Evolutionary conservation across 2,888 invertebrate species (phyloP), one percentile per base, ranked within the genome.

Genomic region (Griposia aprilina): DNA sequence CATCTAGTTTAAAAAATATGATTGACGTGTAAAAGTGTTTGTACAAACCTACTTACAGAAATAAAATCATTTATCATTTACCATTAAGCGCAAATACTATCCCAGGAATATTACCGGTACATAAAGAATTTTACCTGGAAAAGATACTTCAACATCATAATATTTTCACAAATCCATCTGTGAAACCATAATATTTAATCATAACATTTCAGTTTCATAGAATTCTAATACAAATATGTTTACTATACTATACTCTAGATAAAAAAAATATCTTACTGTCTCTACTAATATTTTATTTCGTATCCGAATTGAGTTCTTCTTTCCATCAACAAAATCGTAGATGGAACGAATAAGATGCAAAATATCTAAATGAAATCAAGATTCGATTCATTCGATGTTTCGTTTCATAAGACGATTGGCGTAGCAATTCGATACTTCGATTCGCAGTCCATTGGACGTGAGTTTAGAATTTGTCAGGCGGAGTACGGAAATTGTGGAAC

Each of bases 281-380:
- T 45, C 11, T 8, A 63, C 50, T 41, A 71, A 76, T 78, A 78
- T 78, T 70, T 60, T 74, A 73, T 86, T 87, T 69, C 74, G n/a
- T 7, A 30, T 26, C 65, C 45, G 52, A 86, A 87, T 87, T 70
- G 72, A 74, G 71, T 85, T 80, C 63, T 48, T n/a, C 41, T 50
- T 72, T 77, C 82, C 82, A 88, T 86, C 82, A 87, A 85, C 78
- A 81, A 87, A 85, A 82, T 76, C 75, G 78, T 57, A 60, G 80
- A 72, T 77, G 79, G 78, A 65, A 76, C 74, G 87, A 86, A 87
- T 89, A 88, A 83, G 83, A 87, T 84, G 75, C 81, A 62, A 87
- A 87, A 82, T 81, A 88, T 86, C 83, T 81, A 88, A 89, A 90
- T 88, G 85, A 87, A 90, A 90, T 89, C 91, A 88, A 86, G 83